These are phyloP conservation scores for Tinamus major DNA, from an alignment of 2,797 vertebrate species.

Conservation along the genomic window DNA sequence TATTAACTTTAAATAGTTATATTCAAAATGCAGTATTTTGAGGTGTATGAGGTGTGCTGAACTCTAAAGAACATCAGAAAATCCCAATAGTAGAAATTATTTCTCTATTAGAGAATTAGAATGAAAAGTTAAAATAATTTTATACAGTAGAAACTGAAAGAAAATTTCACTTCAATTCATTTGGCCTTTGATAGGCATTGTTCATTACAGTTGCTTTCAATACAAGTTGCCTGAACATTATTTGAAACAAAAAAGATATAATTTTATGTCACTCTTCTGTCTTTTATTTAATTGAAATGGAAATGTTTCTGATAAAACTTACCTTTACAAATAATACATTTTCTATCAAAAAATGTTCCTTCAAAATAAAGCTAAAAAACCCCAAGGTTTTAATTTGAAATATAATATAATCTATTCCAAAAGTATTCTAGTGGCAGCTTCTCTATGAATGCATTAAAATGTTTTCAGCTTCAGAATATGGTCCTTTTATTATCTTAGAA, in stretches of 20 bases:
- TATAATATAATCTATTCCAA: not conserved
- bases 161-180: not conserved
- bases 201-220: not conserved
- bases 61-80: not conserved
- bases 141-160: not conserved
- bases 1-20: not conserved
- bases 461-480: not conserved
- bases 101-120: not conserved
- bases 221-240: not conserved
- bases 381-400: not conserved
- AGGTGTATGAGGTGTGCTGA: not conserved
- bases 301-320: not conserved
- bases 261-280: not conserved
- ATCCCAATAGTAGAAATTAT: not conserved
- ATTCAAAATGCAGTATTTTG: not conserved
- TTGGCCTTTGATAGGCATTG: not conserved
- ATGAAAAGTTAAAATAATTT: not conserved
- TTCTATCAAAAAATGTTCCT: not conserved
- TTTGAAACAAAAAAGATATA: not conserved
- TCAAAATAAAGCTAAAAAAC: not conserved
- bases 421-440: not conserved
- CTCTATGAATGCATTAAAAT: not conserved
- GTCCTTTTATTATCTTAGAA: not conserved
- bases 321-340: not conserved
- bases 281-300: not conserved